Evolutionary conservation across 2,888 invertebrate species (phyloP), one percentile per base, ranked within the genome.

Genomic region (Leucoma salicis): DNA sequence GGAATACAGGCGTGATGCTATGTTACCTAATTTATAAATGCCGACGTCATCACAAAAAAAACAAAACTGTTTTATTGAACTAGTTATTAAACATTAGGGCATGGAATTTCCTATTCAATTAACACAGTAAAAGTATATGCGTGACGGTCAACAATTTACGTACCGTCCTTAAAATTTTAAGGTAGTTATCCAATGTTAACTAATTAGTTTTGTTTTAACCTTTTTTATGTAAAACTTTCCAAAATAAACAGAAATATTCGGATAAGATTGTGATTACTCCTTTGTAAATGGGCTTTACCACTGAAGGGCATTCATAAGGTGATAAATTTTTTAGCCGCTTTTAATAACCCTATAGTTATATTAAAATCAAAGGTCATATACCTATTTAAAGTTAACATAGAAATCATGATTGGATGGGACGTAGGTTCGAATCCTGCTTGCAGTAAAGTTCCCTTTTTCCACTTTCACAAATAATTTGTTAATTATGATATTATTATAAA

Each of bases 81-180:
- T 21, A 21, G 8, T 8, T 21, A 21, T 21, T 21, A 21, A 8
- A 8, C 21, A 21, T 46, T 2, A 5, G 37, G 35, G 35, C 33
- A 32, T 14, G 2, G 2, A n/a, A 13, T 13, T 29, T 29, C 13
- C 32, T 31, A 42, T 39, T 46, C 42, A 42, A 35, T 46, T 46
- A 41, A 15, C 25, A 15, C 1, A 29, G 14, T 14, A 29, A 4
- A 16, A 4, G 6, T n/a, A 25, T 28, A 15, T 56, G 60, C 58
- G 58, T 58, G 58, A 45, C 38, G 29, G 4, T 32, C 24, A 37
- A 36, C 54, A 39, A 38, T 53, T 56, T 46, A 25, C 14, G 39
- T 15, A 44, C 16, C 25, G 37, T 21, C n/a, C 18, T 6, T 21
- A 14, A 24, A 15, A 13, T 15, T 40, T 40, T 32, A 31, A 16